phyloP scores from a whole-genome alignment of 2,797 vertebrate genomes.

The Chrosomus eos region DNA sequence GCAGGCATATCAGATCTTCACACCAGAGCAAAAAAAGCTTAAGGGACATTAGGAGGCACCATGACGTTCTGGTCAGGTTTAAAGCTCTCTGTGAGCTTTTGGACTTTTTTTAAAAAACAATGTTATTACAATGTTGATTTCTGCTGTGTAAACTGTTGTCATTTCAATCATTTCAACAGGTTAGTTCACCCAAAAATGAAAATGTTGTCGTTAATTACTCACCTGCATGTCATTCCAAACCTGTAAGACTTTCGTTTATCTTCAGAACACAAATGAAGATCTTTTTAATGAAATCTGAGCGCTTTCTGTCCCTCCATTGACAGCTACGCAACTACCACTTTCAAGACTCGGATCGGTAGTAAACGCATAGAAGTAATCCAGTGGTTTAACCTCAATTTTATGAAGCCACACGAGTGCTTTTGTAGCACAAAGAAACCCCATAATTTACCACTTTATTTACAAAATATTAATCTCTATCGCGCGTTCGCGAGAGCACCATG shows the following conservation, averaged over 20 bases:
- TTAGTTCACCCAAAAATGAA: not conserved
- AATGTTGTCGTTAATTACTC: not conserved
- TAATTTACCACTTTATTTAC: too few species aligned
- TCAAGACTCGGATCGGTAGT: not conserved
- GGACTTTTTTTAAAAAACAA: not conserved
- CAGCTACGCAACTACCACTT: not conserved
- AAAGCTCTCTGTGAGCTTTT: not conserved
- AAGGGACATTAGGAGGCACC: conserved; percentile 62
- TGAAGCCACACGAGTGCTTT: too few species aligned
- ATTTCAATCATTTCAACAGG: not conserved
- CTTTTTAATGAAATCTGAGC: not conserved
- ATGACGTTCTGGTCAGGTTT: not conserved
- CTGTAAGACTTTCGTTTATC: too few species aligned
- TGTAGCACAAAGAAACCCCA: too few species aligned
- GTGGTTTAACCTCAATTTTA: too few species aligned
- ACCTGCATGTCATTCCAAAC: not conserved
- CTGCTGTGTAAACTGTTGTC: not conserved
- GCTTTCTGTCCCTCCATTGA: not conserved
- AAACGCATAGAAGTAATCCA: not conserved
- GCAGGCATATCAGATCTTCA: conserved; percentile 71
- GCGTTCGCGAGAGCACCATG: too few species aligned
- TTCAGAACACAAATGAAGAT: not conserved
- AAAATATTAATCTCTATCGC: too few species aligned
- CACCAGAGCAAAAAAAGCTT: conserved; percentile 66
- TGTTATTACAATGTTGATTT: not conserved